phyloP scores from a whole-genome alignment of 2,797 vertebrate species.

The Sarcoramphus papa region DNA sequence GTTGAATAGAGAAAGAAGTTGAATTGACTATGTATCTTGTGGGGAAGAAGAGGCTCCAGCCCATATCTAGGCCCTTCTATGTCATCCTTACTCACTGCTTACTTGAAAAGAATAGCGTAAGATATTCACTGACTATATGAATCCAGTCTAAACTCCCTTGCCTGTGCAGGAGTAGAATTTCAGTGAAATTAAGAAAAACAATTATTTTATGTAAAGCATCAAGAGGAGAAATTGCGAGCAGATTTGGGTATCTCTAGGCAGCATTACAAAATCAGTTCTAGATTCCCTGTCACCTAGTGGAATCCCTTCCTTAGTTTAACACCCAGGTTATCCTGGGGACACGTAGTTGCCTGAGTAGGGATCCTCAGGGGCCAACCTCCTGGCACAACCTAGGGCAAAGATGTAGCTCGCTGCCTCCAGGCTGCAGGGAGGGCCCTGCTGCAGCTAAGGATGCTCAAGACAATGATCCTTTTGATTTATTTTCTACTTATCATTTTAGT shows the following conservation, averaged over 20 bases:
- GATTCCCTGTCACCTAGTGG: neutral
- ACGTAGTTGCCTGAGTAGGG: neutral
- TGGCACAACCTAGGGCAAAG: neutral
- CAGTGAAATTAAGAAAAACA: neutral
- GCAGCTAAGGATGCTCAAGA: neutral
- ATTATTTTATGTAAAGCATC: neutral
- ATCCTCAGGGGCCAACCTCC: neutral
- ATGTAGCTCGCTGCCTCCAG: neutral
- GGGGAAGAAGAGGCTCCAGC: neutral
- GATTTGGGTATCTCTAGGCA: neutral
- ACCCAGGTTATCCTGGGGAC: neutral
- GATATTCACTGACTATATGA: neutral
- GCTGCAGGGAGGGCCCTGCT: neutral
- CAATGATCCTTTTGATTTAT: neutral
- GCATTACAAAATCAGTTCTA: neutral
- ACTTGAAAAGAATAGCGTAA: neutral
- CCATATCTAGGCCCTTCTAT: neutral
- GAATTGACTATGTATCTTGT: neutral
- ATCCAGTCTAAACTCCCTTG: neutral
- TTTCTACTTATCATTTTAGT: neutral
- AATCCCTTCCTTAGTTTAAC: neutral
- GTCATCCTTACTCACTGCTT: neutral
- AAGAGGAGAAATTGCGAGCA: neutral
- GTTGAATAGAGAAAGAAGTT: constrained; percentile 4
- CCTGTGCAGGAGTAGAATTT: neutral